Evolutionary conservation across 1,140 invertebrate species (phyloP).

Genomic region (Zaprionus ghesquierei): DNA sequence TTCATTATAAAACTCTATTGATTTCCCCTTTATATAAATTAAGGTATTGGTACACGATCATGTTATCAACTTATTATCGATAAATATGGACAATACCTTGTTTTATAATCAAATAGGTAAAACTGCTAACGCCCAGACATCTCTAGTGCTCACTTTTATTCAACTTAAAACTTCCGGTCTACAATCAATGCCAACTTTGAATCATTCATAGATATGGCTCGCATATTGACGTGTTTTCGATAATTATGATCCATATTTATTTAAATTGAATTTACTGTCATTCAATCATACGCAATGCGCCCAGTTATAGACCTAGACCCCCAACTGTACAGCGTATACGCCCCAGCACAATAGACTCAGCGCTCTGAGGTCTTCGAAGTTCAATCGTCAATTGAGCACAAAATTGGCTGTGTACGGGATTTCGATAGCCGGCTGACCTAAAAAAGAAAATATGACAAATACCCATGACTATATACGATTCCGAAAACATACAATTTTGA

Average conservation of each 20-base stretch:
- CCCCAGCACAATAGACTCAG: slow-evolving; percentile 7
- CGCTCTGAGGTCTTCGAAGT: slow-evolving; percentile 49
- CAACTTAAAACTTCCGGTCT: neutral
- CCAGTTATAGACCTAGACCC: slow-evolving; percentile 20
- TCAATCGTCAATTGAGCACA: slow-evolving; percentile 67
- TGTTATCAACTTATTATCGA: neutral
- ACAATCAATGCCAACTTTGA: neutral
- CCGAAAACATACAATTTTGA: neutral
- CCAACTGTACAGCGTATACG: neutral
- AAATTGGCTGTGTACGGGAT: slow-evolving; percentile 60
- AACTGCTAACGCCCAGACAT: no score
- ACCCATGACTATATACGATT: slow-evolving; percentile 18
- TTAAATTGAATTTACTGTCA: slow-evolving; percentile 53
- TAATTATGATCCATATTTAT: slow-evolving; percentile 32
- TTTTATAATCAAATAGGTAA: no score
- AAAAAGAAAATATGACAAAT: neutral
- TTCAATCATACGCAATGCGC: slow-evolving; percentile 44
- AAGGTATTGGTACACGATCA: no score
- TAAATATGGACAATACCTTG: neutral
- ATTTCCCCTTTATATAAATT: no score
- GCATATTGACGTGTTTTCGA: neutral
- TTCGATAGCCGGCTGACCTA: slow-evolving; percentile 30
- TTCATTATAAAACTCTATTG: no score
- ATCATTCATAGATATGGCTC: neutral
- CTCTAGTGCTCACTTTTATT: neutral